Conservation (phyloP, 2,797 vertebrate genomes). For the Echiichthys vipera region DNA sequence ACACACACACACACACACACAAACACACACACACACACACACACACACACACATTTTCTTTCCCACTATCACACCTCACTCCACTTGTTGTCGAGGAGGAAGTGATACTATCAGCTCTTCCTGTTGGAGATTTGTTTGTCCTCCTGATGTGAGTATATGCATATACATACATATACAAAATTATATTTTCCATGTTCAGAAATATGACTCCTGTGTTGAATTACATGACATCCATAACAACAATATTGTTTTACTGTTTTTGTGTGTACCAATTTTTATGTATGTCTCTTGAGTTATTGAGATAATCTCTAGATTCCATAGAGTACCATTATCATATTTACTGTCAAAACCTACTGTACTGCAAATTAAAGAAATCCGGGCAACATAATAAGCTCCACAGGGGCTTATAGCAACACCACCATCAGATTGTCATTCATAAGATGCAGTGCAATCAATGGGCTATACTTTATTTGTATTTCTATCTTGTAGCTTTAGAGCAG, state of each 20-base stretch:
- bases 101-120: slow-evolving; percentile 71
- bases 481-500: neutral
- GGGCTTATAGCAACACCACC: neutral
- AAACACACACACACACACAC: neutral
- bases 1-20: slow-evolving; percentile 28
- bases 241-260: too few relatives aligned
- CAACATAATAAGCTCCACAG: slow-evolving; percentile 23
- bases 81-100: slow-evolving; percentile 54
- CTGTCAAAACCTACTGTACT: slow-evolving; percentile 7
- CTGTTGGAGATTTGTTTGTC: slow-evolving; percentile 48
- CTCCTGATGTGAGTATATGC: neutral
- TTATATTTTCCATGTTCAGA: neutral
- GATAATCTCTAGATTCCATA: neutral
- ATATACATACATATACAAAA: neutral
- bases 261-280: neutral
- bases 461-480: slow-evolving; percentile 9
- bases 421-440: slow-evolving; percentile 14
- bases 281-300: neutral
- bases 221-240: neutral
- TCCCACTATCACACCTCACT: slow-evolving; percentile 43
- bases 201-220: neutral
- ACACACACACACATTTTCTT: slow-evolving; percentile 18
- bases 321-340: slow-evolving; percentile 12
- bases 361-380: neutral
- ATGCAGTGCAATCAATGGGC: neutral